phyloP scores from a whole-genome alignment of 2,888 invertebrate species.

The Leucoma salicis region DNA sequence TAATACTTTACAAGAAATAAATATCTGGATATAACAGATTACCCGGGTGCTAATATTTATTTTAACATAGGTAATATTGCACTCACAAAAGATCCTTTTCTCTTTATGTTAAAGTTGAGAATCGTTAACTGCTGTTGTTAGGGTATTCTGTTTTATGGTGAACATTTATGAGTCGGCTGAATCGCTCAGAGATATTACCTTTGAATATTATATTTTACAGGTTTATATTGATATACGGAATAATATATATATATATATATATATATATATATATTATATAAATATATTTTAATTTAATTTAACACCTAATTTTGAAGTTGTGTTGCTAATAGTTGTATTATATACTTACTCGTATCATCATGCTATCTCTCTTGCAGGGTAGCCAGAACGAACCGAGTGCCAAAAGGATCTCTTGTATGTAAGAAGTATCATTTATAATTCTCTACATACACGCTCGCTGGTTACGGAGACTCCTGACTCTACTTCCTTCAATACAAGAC shows the following conservation, averaged over 20 bases:
- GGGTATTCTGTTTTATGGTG: conserved; percentile 44
- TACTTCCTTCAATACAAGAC: too few relatives aligned
- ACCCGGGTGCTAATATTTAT: conserved; percentile 43
- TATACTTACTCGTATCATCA: too few relatives aligned
- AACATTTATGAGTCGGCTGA: conserved; percentile 47
- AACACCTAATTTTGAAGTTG: conserved; percentile 33
- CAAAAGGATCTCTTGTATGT: too few relatives aligned
- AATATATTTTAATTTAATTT: conserved; percentile 30
- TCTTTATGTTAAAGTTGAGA: conserved; percentile 12
- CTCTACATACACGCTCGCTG: too few relatives aligned
- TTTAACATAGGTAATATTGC: conserved; percentile 17
- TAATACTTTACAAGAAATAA: conserved; percentile 40
- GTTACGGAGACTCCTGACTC: too few relatives aligned
- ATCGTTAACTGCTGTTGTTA: conserved; percentile 7
- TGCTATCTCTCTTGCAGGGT: too few relatives aligned
- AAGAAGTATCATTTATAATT: too few relatives aligned
- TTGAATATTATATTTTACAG: conserved; percentile 44
- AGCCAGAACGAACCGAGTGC: too few relatives aligned
- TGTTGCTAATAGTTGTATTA: conserved; percentile 17
- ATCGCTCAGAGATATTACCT: conserved; percentile 42
- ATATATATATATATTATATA: conserved; percentile 31
- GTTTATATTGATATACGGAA: conserved; percentile 37
- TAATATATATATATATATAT: conserved; percentile 43
- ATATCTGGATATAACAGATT: conserved; percentile 39
- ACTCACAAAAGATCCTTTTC: background rate